Evolutionary conservation across 2,113 vertebrate species (phyloP).

Genomic region (Hoplias malabaricus): DNA sequence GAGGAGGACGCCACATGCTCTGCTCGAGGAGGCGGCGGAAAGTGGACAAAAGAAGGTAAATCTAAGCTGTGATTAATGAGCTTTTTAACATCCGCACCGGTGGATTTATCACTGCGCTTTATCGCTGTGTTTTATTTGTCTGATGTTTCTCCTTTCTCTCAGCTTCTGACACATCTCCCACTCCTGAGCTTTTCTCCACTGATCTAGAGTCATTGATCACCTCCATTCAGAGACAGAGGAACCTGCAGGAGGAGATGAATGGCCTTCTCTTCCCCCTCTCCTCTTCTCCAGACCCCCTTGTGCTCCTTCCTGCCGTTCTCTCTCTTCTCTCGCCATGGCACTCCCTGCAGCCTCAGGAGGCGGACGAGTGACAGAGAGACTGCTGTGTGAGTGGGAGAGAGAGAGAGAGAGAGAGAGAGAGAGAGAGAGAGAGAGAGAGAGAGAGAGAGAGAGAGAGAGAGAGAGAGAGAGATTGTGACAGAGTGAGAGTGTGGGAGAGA

Average conservation of each 20-base stretch:
- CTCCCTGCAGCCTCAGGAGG: slow-evolving; percentile 11
- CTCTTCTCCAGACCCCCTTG: slow-evolving; percentile 21
- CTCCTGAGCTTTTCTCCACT: not conserved
- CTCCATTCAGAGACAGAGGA: slow-evolving; percentile 6
- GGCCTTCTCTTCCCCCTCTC: slow-evolving; percentile 10
- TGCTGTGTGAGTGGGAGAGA: slow-evolving; percentile 59
- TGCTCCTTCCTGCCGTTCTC: slow-evolving; percentile 21
- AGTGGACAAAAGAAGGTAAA: not conserved
- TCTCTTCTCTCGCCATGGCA: slow-evolving; percentile 35
- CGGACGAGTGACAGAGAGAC: not conserved
- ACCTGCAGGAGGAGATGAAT: slow-evolving; percentile 31
- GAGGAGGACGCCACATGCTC: not conserved
- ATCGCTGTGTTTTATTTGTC: not conserved
- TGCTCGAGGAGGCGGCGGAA: not conserved
- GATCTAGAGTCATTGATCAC: slow-evolving; percentile 16
- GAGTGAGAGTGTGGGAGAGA: slow-evolving; percentile 36
- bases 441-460: not conserved
- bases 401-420: not conserved
- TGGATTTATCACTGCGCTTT: not conserved
- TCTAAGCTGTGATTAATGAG: not conserved
- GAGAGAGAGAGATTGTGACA: not conserved
- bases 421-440: not conserved
- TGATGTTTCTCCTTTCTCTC: not conserved
- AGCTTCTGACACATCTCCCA: not conserved
- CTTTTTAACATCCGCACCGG: not conserved